Evolutionary conservation across 2,113 vertebrate species (phyloP).

Genomic region (Neolamprologus longior): DNA sequence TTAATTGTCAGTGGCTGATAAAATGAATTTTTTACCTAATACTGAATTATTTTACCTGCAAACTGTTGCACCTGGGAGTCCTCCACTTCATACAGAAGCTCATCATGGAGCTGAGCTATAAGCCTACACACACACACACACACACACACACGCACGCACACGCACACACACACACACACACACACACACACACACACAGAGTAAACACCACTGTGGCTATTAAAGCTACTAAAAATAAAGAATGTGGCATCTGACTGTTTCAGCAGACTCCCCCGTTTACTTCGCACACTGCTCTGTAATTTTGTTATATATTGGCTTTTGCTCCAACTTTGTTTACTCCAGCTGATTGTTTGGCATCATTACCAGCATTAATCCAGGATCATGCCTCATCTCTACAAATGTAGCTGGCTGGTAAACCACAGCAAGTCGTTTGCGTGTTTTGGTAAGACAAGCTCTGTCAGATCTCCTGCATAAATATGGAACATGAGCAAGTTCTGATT

Average conservation of each 20-base stretch:
- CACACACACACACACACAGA: background rate
- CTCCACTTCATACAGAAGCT: slow-evolving; percentile 89
- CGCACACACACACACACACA: background rate
- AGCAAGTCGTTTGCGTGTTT: background rate
- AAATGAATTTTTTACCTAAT: background rate
- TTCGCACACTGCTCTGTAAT: background rate
- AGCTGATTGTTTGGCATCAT: background rate
- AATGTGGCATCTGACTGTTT: background rate
- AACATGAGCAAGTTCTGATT: no score
- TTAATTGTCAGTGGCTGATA: background rate
- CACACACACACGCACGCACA: background rate
- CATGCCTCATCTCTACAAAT: background rate
- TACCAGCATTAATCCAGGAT: background rate
- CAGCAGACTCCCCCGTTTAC: background rate
- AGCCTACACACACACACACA: slow-evolving; percentile 61
- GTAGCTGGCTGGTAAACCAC: background rate
- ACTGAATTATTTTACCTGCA: slow-evolving; percentile 69
- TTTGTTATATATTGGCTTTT: background rate
- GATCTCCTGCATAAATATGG: no score
- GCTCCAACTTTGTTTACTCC: background rate
- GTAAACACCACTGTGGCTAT: background rate
- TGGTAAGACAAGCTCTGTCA: no score
- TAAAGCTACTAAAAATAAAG: background rate
- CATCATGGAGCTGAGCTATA: slow-evolving; percentile 89
- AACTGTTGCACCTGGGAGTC: slow-evolving; percentile 78